Conservation (phyloP, 2,797 vertebrate species). For the Prunella strophiata region DNA sequence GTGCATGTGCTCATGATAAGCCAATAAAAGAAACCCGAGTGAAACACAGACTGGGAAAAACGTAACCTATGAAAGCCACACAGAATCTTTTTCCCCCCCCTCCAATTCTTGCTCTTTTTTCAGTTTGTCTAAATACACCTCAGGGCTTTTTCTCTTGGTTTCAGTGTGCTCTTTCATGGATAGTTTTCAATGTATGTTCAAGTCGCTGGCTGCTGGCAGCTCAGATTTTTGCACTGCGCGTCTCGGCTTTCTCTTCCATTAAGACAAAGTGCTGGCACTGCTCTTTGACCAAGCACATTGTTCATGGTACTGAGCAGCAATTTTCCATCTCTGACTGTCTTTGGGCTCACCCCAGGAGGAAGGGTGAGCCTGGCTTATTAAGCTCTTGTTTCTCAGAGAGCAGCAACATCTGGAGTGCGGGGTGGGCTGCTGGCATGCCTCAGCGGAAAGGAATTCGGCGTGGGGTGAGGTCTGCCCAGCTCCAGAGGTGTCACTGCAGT, state of each 20-base stretch:
- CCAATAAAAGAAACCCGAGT: slow-evolving; percentile 5
- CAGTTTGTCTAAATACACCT: slow-evolving; percentile 51
- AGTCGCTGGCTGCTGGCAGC: slow-evolving; percentile 59
- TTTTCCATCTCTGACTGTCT: slow-evolving; percentile 76
- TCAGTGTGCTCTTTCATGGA: slow-evolving; percentile 56
- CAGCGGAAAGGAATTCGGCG: slow-evolving; percentile 72
- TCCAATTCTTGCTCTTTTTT: not conserved
- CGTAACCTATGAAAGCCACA: slow-evolving; percentile 19
- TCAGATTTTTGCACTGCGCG: slow-evolving; percentile 48
- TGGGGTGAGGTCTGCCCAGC: slow-evolving; percentile 74
- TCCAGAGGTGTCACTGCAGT: slow-evolving; percentile 76
- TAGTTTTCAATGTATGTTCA: slow-evolving; percentile 66
- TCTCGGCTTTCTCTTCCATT: slow-evolving; percentile 65
- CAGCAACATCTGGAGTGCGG: slow-evolving; percentile 75
- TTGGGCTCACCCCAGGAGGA: slow-evolving; percentile 77
- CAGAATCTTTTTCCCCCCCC: not conserved
- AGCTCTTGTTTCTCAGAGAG: slow-evolving; percentile 75
- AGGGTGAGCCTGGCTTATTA: slow-evolving; percentile 77
- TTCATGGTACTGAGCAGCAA: slow-evolving; percentile 72
- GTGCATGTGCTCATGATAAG: not conserved
- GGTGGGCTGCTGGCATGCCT: slow-evolving; percentile 73
- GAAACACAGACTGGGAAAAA: slow-evolving; percentile 49
- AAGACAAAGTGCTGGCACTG: slow-evolving; percentile 70
- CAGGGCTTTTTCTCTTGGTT: slow-evolving; percentile 45
- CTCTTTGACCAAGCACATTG: slow-evolving; percentile 59